Evolutionary conservation across 2,797 vertebrate species (phyloP), one percentile per base, ranked within the genome.

Genomic region (Neosalanx taihuensis): DNA sequence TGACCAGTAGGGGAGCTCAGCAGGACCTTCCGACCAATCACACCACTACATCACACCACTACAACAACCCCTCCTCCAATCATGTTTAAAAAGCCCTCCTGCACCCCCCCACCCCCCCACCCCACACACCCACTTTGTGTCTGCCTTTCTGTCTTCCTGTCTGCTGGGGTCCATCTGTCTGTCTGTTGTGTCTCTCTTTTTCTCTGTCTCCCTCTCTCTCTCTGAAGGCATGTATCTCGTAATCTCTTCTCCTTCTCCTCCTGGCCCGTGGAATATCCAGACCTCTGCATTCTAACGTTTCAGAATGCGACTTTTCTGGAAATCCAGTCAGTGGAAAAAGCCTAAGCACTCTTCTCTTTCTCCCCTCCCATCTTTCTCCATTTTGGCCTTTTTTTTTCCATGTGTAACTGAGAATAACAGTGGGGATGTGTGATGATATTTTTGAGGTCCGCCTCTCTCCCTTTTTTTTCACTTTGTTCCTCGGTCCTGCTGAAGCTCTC

Each of bases 21-120:
- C 53, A 49, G 64, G 13, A 10, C 60, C 66, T 73, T 73, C 70
- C 74, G 59, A 71, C 77, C 69, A 57, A 20, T 69, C 70, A 37
- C 51, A 56, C 51, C 2, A 56, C 51, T 56, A n/a, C 15, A 56
- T n/a, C 18, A n/a, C 51, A 6, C 41, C 41, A 6, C 18, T 56
- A 2, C 15, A 56, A 17, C 51, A 26, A 4, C 18, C 10, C 10
- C 37, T 41, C 37, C 37, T 41, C 37, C 56, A 58, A 58, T 58
- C 56, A 58, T 3, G 7, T 12, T 41, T 2, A 41, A 41, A 41
- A 23, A 23, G n/a, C 37, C 37, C 12, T 13, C 56, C 56, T 6
- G 0, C 18, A n/a, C 23, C 56, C 56, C n/a, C 20, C 56, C 56
- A 3, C 20, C 7, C 18, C 56, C 56, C 18, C 3, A 1, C 6